These are phyloP conservation scores for Bactericera cockerelli DNA, from an alignment of 1,140 invertebrate genomes.

Conservation along the genomic window DNA sequence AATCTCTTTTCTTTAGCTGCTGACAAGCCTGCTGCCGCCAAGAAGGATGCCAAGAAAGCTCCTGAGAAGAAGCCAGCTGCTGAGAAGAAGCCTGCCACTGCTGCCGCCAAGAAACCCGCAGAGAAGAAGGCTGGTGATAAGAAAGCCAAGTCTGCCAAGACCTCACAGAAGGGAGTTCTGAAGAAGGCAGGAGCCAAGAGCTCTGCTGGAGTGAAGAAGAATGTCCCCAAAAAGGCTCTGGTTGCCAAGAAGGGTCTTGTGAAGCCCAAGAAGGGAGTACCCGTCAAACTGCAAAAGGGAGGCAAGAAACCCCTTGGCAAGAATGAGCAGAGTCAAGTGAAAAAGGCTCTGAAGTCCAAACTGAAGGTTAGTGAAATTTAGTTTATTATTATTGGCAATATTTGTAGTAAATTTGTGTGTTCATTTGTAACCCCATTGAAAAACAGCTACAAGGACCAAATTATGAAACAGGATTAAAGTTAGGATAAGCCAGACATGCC, in stretches of 20 bases:
- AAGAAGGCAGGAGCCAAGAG: slow-evolving; percentile 32
- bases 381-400: neutral
- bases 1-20: slow-evolving; percentile 1
- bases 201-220: slow-evolving; percentile 30
- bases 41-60: slow-evolving; percentile 31
- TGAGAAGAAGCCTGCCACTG: slow-evolving; percentile 8
- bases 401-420: neutral
- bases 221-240: neutral
- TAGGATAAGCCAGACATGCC: no score
- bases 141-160: slow-evolving; percentile 29
- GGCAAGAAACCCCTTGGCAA: slow-evolving; percentile 23
- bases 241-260: slow-evolving; percentile 20
- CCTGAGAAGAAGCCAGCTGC: slow-evolving; percentile 5
- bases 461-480: no score
- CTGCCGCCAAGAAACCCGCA: slow-evolving; percentile 24
- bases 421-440: neutral
- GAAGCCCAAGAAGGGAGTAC: slow-evolving; percentile 24
- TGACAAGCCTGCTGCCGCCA: slow-evolving; percentile 18
- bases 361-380: slow-evolving; percentile 46
- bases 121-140: slow-evolving; percentile 15
- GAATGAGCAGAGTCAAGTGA: slow-evolving; percentile 26
- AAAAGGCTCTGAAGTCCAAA: slow-evolving; percentile 51
- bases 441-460: no score
- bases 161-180: slow-evolving; percentile 32
- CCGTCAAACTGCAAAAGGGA: slow-evolving; percentile 25